Percentiles rank a stretch among this genome's conserved stretches.
Evolutionary conservation across 2,797 vertebrate genomes (phyloP).

Genomic region (Falco rusticolus): DNA sequence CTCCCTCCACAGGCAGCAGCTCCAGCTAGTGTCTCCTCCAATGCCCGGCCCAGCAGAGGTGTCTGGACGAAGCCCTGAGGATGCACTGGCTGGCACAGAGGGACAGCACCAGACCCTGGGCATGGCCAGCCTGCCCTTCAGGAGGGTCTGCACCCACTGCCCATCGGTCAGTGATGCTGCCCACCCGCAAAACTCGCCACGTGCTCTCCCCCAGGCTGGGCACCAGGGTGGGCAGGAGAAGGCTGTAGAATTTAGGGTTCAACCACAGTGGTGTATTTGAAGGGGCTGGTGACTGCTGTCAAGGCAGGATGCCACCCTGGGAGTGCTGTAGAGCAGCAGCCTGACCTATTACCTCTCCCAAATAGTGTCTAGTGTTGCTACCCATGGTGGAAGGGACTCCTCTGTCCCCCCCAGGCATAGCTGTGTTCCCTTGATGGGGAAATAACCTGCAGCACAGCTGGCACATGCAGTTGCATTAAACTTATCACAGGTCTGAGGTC

Average conservation of each 20-base stretch:
- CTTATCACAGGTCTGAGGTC: not conserved
- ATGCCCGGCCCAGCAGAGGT: not conserved
- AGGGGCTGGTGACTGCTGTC: not conserved
- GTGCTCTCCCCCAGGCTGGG: not conserved
- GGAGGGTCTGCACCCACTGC: slow-evolving; percentile 43
- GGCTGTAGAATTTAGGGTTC: not conserved
- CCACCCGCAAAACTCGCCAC: not conserved
- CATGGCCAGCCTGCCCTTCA: slow-evolving; percentile 36
- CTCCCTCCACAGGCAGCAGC: slow-evolving; percentile 62
- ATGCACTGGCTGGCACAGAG: not conserved
- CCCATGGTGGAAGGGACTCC: not conserved
- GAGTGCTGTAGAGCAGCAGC: not conserved
- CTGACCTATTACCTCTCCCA: not conserved
- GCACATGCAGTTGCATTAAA: not conserved
- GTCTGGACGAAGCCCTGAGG: slow-evolving; percentile 1
- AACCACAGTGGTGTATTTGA: not conserved
- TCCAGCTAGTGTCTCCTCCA: slow-evolving; percentile 50
- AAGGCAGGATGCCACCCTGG: not conserved
- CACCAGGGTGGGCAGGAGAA: not conserved
- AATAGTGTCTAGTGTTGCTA: not conserved
- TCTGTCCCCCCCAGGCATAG: too few relatives aligned
- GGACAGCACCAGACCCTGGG: slow-evolving; percentile 3
- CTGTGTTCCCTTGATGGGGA: not conserved
- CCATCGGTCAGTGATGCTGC: slow-evolving; percentile 31
- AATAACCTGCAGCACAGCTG: not conserved